Evolutionary conservation across 64 coral and sea anemone genomes (phyloP), one percentile per base, ranked within the genome.

Genomic region (Hydrozoanthus tunicans): DNA sequence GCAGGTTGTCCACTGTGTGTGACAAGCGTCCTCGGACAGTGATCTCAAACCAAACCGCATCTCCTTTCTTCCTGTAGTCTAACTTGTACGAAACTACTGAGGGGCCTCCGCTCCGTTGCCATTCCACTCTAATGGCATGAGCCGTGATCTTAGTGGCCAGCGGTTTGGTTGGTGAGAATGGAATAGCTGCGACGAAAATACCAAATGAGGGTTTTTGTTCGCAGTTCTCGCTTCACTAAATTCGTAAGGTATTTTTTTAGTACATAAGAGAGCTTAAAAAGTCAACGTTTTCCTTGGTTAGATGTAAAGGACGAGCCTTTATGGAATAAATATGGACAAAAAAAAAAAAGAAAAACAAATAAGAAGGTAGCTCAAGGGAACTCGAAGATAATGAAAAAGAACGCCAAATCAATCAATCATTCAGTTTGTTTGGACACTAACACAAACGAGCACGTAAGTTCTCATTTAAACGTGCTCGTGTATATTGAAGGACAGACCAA

Each of bases 21-120:
- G 83, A 86, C 83, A 59, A 73, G 24, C 56, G 68, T 0, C 84
- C 84, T 6, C 84, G 69, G 68, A 88, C 74, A 61, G 58, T 74
- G 67, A 73, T 13, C 69, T 74, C 84, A 88, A 88, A 59, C 84
- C 84, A 88, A 5, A 74, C 84, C 0, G 68, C 12, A 6, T 73
- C 3, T 3, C 84, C 84, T 88, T 88, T 88, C 56, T 88, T 88
- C 55, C 56, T 88, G 24, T 88, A 88, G 26, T 74, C 68, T 69
- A 88, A 70, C 25, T 88, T 88, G 84, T 88, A 88, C 7, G 84
- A 88, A 70, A 59, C 17, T 9, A 73, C 84, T 5, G 68, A 54
- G 1, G 84, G 84, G 0, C 84, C 84, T 9, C 67, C 69, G 9
- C 69, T 58, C n/a, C 57, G 56, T 25, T 73, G 84, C 84, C 84